These are phyloP conservation scores for Crossaster papposus DNA, from an alignment of 53 echinoderm and acorn worm species.

Conservation along the genomic window DNA sequence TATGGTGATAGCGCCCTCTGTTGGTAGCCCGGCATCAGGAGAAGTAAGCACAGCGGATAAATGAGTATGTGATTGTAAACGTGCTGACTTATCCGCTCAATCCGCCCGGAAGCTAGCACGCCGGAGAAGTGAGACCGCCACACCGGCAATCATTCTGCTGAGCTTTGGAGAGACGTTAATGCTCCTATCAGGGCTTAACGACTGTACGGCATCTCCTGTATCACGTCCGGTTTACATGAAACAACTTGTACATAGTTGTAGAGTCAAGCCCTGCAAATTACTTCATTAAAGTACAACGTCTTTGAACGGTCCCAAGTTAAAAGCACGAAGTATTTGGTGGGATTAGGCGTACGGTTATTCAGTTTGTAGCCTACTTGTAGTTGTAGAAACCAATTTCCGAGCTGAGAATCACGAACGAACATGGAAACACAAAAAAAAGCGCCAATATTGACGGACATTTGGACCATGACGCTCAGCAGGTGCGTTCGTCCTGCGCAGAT, in stretches of 20 bases:
- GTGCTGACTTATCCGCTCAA: too few relatives aligned
- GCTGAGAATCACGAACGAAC: neutral
- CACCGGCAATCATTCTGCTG: neutral
- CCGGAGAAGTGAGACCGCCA: too few relatives aligned
- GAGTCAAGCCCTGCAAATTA: neutral
- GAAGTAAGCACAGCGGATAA: too few relatives aligned
- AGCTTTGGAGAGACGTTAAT: neutral
- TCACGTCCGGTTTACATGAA: conserved; percentile 23
- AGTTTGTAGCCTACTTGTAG: too few relatives aligned
- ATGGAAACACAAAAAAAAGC: neutral
- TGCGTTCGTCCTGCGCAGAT: too few relatives aligned
- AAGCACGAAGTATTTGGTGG: neutral
- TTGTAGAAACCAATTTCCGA: too few relatives aligned
- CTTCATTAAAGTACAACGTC: neutral
- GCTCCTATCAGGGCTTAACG: neutral
- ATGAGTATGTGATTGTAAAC: too few relatives aligned
- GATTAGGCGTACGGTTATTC: neutral
- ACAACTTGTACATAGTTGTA: neutral
- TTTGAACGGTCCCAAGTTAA: neutral
- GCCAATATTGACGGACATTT: too few relatives aligned
- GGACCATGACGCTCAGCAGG: too few relatives aligned
- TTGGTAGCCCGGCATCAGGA: too few relatives aligned
- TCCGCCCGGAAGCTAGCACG: too few relatives aligned
- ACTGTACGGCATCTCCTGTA: neutral
- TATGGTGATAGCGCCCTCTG: too few relatives aligned